Base-by-base conservation (phyloP, 2,888 invertebrate species). In the Tupiocoris notatus region DNA sequence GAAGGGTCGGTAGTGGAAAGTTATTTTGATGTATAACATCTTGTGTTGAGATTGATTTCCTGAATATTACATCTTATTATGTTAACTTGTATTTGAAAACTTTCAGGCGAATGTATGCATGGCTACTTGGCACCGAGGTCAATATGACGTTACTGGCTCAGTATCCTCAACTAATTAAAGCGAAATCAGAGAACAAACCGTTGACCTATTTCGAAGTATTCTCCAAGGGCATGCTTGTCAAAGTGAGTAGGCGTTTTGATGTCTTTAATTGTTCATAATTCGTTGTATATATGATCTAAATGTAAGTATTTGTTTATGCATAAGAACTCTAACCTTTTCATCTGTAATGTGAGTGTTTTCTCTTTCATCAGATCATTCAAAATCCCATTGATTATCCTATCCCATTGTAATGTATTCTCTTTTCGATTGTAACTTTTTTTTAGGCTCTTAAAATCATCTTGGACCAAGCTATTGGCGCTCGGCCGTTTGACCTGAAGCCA, bases 51-150 rank as follows among this genome's bases (percentile, higher is more conserved):
- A n/a, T n/a, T n/a, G n/a, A 58, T 18, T 12, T 17, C 58, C 58
- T 58, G 16, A 6, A 12, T 2, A 23, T 56, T 67, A 20, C n/a
- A n/a, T n/a, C n/a, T 23, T n/a, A 58, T 58, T 58, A 17, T 2
- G 3, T 16, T 58, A 17, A 58, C 18, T 58, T 58, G 18, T 24
- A 25, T 24, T 63, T 23, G 23, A 3, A 65, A 24, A 12, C 23
- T 83, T 82, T 58, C 80, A 89, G 92, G 80, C 88, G 95, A 39
- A 85, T 95, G 25, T 94, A 92, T 84, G 91, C 92, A 0, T 95
- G 95, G 95, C 85, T 96, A 22, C 84, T 94, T 80, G 93, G 92
- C 59, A 88, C 88, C 6, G 91, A 92, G 83, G 87, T 89, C 25
- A 89, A 88, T 80, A 86, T 86, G 77, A 82, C 83, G 18, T 80